Base-by-base conservation (phyloP, 2,113 vertebrate genomes). In the Anhinga rufa region DNA sequence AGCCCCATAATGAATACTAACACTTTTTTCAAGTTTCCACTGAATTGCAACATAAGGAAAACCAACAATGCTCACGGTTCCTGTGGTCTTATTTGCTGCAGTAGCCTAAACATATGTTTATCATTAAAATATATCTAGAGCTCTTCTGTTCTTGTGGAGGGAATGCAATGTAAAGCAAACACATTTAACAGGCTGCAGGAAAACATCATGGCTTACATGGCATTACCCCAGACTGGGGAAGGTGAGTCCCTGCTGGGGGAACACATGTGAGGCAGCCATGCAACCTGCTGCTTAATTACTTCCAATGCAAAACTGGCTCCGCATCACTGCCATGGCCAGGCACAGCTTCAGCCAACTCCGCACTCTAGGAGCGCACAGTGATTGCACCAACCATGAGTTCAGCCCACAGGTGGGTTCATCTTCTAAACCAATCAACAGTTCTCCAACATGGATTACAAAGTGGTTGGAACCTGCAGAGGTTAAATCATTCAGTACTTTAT, bases 351-450 rank as follows among this genome's bases (percentile, higher is more conserved):
- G 62, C 44, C 75, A 25, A 2, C 22, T 12, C 52, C 12, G 42
- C 6, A 1, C 42, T 28, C 29, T 3, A 18, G 51, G 44, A 71
- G 51, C 13, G 1, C 1, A 0, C 26, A 12, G 14, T 6, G 29
- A 25, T n/a, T 46, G 17, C 31, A 42, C 24, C 38, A 42, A 8
- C 54, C 44, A 25, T 0, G 3, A 21, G 24, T 48, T 17, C 0
- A 2, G 48, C 55, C 64, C 48, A 22, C 2, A 1, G 25, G 28
- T 38, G 44, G 28, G 10, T 36, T 57, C 36, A 52, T 32, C 71
- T 65, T 71, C 57, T 34, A 62, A 78, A 55, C 32, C 52, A 42
- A 38, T 10, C 36, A 58, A 12, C 28, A 46, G 42, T 38, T 85
- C 66, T 29, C 46, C 44, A 58, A 51, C 36, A 12, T 8, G 34